These are phyloP conservation scores for Gadopsis marmoratus DNA, from an alignment of 2,797 vertebrate species.

Conservation along the genomic window DNA sequence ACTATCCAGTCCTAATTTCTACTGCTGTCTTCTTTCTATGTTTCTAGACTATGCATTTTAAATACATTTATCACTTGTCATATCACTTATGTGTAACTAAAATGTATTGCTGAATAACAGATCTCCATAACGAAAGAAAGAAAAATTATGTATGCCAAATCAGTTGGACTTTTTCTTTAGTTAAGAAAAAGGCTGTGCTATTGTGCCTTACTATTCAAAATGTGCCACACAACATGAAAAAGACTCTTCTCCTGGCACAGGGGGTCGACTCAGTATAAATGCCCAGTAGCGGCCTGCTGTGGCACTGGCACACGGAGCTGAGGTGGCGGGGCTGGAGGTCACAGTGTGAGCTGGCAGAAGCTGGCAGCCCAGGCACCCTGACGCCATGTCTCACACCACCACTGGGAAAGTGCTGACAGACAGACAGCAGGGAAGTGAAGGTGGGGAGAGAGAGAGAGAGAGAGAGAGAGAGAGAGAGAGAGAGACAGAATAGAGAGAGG, in stretches of 20 bases:
- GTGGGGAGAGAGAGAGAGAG: slow-evolving; percentile 41
- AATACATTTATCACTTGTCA: background rate
- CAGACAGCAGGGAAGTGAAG: slow-evolving; percentile 73
- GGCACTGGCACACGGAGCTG: slow-evolving; percentile 74
- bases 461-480: slow-evolving; percentile 16
- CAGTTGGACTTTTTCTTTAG: slow-evolving; percentile 19
- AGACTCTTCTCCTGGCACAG: slow-evolving; percentile 59
- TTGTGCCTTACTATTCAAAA: slow-evolving; percentile 40
- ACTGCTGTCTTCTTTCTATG: background rate
- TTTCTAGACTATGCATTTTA: background rate
- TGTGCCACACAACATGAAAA: slow-evolving; percentile 56
- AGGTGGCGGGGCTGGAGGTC: slow-evolving; percentile 80
- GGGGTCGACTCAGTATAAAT: slow-evolving; percentile 59
- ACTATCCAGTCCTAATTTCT: background rate
- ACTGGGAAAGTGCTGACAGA: slow-evolving; percentile 81
- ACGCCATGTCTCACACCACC: slow-evolving; percentile 83
- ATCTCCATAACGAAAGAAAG: background rate
- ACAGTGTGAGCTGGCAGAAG: slow-evolving; percentile 79
- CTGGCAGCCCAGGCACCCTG: slow-evolving; percentile 79
- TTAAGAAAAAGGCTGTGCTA: slow-evolving; percentile 30
- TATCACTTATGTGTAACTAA: background rate
- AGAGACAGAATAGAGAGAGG: slow-evolving; percentile 38
- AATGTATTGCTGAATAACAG: background rate
- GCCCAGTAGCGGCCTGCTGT: slow-evolving; percentile 73
- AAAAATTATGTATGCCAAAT: background rate